Percentiles rank a stretch among this genome's conserved stretches.
phyloP scores from a whole-genome alignment of 2,113 vertebrate genomes.

The Amphilophus citrinellus region DNA sequence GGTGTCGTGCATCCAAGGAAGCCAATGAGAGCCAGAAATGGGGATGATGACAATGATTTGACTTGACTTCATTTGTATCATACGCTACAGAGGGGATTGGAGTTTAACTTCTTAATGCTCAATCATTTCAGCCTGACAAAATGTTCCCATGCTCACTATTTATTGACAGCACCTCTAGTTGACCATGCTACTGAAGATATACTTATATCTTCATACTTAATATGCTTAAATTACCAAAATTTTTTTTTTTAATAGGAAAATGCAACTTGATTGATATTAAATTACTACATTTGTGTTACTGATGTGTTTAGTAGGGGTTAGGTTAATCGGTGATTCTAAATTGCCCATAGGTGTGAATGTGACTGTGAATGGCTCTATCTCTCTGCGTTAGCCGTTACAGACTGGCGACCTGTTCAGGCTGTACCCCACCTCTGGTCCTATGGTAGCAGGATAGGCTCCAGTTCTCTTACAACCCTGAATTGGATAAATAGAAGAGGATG shows the following conservation, averaged over 20 bases:
- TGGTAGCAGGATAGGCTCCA: too few species aligned
- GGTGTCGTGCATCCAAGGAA: constrained; percentile 26
- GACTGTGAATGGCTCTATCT: too few species aligned
- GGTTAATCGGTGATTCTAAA: too few species aligned
- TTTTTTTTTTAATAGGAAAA: neutral
- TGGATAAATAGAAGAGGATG: too few species aligned
- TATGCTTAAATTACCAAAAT: neutral
- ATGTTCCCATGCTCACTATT: constrained; percentile 18
- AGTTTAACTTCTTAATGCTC: neutral
- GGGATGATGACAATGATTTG: constrained; percentile 23
- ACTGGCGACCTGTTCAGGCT: too few species aligned
- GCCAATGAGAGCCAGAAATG: constrained; percentile 19
- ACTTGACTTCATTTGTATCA: constrained; percentile 22
- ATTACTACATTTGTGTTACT: neutral
- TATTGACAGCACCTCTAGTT: constrained; percentile 1
- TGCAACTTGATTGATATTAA: neutral
- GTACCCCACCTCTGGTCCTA: too few species aligned
- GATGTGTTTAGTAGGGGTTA: neutral
- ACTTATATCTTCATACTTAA: neutral
- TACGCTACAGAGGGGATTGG: neutral
- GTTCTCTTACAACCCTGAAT: too few species aligned
- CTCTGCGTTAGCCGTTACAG: too few species aligned
- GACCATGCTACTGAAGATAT: neutral
- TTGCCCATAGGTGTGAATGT: too few species aligned
- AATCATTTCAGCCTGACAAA: neutral